Conservation (phyloP, 2,888 invertebrate species). For the Melieria omissa region DNA sequence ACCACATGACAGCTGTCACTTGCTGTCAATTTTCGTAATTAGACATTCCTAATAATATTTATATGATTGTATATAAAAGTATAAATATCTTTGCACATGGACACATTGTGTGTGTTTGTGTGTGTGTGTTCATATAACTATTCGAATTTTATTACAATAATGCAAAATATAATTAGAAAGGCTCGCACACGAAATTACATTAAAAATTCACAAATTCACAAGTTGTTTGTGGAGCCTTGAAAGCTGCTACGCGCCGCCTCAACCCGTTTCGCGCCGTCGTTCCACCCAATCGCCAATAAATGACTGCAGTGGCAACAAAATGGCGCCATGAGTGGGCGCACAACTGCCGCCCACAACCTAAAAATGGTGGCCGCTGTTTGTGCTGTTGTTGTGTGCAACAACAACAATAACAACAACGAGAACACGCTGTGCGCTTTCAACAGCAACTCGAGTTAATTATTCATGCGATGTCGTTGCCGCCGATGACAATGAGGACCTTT, state of each 20-base stretch:
- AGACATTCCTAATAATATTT: too few species aligned
- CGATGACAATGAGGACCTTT: slow-evolving; percentile 22
- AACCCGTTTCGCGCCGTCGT: background rate
- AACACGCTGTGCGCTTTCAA: slow-evolving; percentile 1
- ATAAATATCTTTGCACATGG: too few species aligned
- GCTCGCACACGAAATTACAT: slow-evolving; percentile 14
- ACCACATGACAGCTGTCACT: too few species aligned
- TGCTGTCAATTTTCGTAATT: too few species aligned
- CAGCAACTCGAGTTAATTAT: slow-evolving; percentile 32
- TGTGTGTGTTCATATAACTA: too few species aligned
- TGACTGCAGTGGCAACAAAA: slow-evolving; percentile 23
- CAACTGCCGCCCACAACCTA: too few species aligned
- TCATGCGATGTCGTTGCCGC: slow-evolving; percentile 23
- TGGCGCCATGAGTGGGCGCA: slow-evolving; percentile 2
- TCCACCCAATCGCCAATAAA: background rate
- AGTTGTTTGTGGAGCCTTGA: slow-evolving; percentile 10
- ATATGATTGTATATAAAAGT: too few species aligned
- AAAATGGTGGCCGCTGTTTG: background rate
- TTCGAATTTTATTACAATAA: too few species aligned
- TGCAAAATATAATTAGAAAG: too few species aligned
- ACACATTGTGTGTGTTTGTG: too few species aligned
- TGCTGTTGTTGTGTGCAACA: background rate
- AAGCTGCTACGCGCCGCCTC: background rate
- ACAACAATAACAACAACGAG: background rate
- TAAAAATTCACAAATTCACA: slow-evolving; percentile 29